Conservation (phyloP, 2,113 vertebrate genomes). For the Cnemophilus loriae region DNA sequence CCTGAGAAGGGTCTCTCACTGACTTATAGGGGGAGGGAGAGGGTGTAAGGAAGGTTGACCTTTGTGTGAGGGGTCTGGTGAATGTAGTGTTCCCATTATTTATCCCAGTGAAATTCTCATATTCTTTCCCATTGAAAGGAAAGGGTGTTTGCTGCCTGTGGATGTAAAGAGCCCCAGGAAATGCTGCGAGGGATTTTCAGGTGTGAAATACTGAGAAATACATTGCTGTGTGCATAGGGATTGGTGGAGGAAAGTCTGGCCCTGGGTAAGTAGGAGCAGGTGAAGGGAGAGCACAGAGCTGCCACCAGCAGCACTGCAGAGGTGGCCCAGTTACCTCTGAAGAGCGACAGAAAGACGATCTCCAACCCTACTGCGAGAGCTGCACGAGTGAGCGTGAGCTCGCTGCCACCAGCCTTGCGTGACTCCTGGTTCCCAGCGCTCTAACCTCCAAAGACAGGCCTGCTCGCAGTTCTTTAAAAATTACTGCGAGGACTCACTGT, state of each 20-base stretch:
- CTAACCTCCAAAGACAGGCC: background rate
- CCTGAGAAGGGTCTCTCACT: background rate
- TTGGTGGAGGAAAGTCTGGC: background rate
- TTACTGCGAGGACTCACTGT: background rate
- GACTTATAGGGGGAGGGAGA: background rate
- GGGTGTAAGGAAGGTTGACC: background rate
- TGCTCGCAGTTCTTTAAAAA: background rate
- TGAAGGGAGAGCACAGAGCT: background rate
- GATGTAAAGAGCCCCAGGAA: background rate
- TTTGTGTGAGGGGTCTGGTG: background rate
- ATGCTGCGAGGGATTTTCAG: background rate
- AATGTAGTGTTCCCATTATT: background rate
- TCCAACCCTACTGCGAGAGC: background rate
- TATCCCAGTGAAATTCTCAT: background rate
- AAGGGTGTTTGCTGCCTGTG: background rate
- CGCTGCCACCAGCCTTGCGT: background rate
- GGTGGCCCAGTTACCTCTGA: background rate
- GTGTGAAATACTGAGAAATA: background rate
- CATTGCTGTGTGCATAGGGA: background rate
- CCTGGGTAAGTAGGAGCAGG: background rate
- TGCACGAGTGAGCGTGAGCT: rapidly evolving
- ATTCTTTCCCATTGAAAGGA: background rate
- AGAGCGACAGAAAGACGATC: background rate
- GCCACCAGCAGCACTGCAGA: background rate
- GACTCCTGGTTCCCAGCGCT: background rate